phyloP scores from a whole-genome alignment of 2,113 vertebrate species.

The Lanius ludovicianus region DNA sequence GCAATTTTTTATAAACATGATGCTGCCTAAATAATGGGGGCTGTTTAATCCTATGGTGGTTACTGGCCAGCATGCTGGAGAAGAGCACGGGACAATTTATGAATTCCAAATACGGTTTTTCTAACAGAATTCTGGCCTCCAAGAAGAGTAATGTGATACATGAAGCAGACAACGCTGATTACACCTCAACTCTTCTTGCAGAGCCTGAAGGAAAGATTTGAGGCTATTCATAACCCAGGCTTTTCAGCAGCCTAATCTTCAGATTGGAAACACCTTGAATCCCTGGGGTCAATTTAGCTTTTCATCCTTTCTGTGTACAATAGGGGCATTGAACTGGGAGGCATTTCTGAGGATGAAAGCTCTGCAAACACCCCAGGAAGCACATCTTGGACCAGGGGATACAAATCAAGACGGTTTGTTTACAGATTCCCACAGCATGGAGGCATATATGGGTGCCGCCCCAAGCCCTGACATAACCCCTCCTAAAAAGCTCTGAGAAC shows the following conservation, averaged over 20 bases:
- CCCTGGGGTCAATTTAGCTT: not conserved
- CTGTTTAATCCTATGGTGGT: not conserved
- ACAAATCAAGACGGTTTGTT: not conserved
- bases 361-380: not conserved
- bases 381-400: not conserved
- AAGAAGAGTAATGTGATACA: constrained; percentile 3
- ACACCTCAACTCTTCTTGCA: not conserved
- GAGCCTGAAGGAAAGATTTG: not conserved
- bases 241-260: not conserved
- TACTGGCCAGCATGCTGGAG: not conserved
- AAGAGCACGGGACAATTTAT: not conserved
- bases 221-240: not conserved
- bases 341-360: not conserved
- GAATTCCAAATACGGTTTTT: not conserved
- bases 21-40: constrained; percentile 6
- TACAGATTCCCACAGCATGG: not conserved
- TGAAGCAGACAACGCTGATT: not conserved
- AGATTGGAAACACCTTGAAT: constrained; percentile 6
- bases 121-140: not conserved
- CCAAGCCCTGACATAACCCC: not conserved
- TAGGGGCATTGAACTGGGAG: not conserved
- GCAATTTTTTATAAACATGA: constrained; percentile 23
- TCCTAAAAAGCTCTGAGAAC: not conserved
- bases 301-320: not conserved
- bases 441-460: not conserved